Evolutionary conservation across 2,113 vertebrate genomes (phyloP).

Genomic region (Engystomops pustulosus): DNA sequence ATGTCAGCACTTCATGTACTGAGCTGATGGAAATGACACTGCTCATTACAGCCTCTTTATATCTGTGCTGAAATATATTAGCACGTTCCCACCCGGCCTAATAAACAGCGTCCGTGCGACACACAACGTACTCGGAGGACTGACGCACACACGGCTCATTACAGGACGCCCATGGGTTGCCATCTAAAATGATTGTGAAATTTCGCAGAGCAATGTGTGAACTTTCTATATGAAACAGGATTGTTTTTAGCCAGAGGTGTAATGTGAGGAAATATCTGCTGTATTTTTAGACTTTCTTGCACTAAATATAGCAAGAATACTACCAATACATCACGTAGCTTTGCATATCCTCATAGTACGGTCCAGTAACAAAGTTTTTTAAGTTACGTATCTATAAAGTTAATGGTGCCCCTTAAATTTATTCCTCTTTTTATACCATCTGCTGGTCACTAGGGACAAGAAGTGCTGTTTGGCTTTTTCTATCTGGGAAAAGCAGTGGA

Average conservation of each 20-base stretch:
- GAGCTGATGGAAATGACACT: slow-evolving; percentile 5
- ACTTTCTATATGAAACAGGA: not conserved
- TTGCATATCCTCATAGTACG: no score
- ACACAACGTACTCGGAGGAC: not conserved
- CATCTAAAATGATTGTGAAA: not conserved
- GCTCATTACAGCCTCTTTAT: not conserved
- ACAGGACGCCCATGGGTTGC: not conserved
- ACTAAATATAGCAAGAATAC: no score
- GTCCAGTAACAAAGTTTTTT: no score
- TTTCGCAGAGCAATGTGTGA: not conserved
- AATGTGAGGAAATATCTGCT: not conserved
- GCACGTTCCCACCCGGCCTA: slow-evolving; percentile 13
- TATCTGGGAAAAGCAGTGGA: no score
- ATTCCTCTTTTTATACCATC: no score
- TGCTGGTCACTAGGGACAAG: no score
- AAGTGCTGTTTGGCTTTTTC: no score
- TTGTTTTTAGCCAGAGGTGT: not conserved
- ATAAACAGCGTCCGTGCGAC: not conserved
- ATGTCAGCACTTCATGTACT: not conserved
- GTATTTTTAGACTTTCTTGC: no score
- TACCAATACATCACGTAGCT: no score
- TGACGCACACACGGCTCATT: slow-evolving; percentile 25
- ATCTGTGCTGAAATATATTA: not conserved
- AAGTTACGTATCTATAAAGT: no score
- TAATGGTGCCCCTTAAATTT: no score